A percentile compares a stretch with the other conserved stretches of the same genome.
phyloP scores from a whole-genome alignment of 1,140 invertebrate genomes.

The Thrips palmi region DNA sequence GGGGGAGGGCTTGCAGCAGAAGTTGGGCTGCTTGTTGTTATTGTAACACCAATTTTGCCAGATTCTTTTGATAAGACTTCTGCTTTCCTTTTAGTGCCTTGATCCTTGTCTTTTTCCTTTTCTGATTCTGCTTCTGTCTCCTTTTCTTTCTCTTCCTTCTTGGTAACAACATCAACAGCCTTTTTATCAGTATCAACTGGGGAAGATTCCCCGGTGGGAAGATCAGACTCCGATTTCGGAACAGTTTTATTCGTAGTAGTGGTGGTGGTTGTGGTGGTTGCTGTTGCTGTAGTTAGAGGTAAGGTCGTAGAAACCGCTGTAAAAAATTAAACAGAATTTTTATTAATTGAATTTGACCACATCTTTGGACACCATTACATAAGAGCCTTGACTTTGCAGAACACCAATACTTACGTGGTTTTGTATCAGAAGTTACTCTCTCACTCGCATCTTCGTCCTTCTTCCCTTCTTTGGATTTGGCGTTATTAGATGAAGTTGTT shows the following conservation, averaged over 20 bases:
- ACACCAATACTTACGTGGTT: too few species aligned
- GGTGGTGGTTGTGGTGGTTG: neutral
- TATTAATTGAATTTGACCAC: too few species aligned
- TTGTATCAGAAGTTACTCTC: too few species aligned
- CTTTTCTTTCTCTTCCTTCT: slow-evolving; percentile 7
- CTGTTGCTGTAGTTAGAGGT: neutral
- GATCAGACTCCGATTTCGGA: neutral
- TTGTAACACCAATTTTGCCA: slow-evolving; percentile 75
- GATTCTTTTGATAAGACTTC: slow-evolving; percentile 67
- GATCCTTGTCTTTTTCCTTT: slow-evolving; percentile 26
- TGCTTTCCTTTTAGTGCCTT: slow-evolving; percentile 60
- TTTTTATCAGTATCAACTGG: slow-evolving; percentile 8
- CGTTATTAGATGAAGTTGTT: too few species aligned
- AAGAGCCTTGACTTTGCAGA: too few species aligned
- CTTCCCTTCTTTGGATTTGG: too few species aligned
- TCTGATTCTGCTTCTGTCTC: slow-evolving; percentile 25
- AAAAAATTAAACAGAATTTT: too few species aligned
- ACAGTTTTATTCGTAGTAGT: neutral
- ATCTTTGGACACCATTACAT: too few species aligned
- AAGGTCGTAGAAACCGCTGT: too few species aligned
- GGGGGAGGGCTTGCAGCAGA: slow-evolving; percentile 29
- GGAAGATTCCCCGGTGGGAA: slow-evolving; percentile 7
- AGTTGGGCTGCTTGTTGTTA: slow-evolving; percentile 53
- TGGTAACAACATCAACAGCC: neutral
- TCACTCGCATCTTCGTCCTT: too few species aligned